A percentile compares a stretch with the other conserved stretches of the same genome.
Evolutionary conservation across 1,140 invertebrate species (phyloP).

Genomic region (Caenorhabditis inopinata): DNA sequence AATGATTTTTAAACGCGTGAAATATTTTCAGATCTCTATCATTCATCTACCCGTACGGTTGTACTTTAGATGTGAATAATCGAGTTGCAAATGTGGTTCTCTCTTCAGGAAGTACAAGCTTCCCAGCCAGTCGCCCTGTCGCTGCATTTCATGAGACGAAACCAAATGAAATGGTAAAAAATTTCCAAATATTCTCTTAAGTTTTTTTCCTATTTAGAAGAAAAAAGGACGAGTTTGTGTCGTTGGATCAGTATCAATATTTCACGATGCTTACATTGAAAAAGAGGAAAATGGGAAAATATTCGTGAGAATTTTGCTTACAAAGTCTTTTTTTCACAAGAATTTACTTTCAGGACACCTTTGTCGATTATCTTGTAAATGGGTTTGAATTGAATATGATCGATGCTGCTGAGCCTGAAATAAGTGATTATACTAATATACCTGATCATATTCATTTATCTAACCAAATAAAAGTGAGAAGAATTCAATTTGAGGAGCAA

Average conservation of each 20-base stretch:
- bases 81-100: slow-evolving; percentile 80
- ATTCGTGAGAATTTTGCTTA: slow-evolving; percentile 67
- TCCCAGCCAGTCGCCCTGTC: slow-evolving; percentile 87
- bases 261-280: slow-evolving; percentile 79
- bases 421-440: slow-evolving; percentile 85
- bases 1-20: background rate
- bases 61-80: slow-evolving; percentile 87
- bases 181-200: slow-evolving; percentile 7
- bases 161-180: slow-evolving; percentile 13
- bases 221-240: slow-evolving; percentile 70
- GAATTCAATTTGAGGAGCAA: slow-evolving; percentile 74
- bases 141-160: slow-evolving; percentile 76
- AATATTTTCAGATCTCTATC: slow-evolving; percentile 73
- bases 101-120: slow-evolving; percentile 86
- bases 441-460: slow-evolving; percentile 84
- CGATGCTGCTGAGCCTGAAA: slow-evolving; percentile 89
- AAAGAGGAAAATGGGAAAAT: slow-evolving; percentile 90
- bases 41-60: slow-evolving; percentile 92
- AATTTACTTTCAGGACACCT: slow-evolving; percentile 74
- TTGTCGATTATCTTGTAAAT: slow-evolving; percentile 80
- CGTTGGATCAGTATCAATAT: slow-evolving; percentile 72
- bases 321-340: background rate
- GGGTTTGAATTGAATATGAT: slow-evolving; percentile 76
- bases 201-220: slow-evolving; percentile 41
- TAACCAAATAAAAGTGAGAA: slow-evolving; percentile 74